Conservation (phyloP, 2,797 vertebrate species). For the Anomalospiza imberbis region DNA sequence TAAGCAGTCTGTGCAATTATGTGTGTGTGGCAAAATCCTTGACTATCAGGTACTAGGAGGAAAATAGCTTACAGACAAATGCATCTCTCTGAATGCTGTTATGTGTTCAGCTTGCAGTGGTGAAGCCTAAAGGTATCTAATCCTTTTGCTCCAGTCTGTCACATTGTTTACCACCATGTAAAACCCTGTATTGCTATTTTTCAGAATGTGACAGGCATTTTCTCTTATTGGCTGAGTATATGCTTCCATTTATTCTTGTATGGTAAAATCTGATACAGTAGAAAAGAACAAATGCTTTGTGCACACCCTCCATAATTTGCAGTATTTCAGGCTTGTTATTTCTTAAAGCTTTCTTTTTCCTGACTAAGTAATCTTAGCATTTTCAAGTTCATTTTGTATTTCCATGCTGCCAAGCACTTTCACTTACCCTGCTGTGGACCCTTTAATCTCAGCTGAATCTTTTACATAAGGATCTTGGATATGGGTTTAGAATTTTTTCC, state of each 20-base stretch:
- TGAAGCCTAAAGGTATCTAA: neutral
- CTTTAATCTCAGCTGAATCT: slow-evolving; percentile 28
- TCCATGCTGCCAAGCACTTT: neutral
- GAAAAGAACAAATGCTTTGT: neutral
- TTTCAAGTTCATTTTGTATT: slow-evolving; percentile 24
- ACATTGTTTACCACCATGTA: neutral
- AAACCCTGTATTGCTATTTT: neutral
- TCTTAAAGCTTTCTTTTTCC: neutral
- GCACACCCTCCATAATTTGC: neutral
- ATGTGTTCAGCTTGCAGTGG: neutral
- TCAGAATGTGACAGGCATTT: neutral
- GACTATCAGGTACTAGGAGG: slow-evolving; percentile 14
- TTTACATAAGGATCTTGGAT: neutral
- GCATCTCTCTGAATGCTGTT: neutral
- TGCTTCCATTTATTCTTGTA: neutral
- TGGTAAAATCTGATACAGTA: neutral
- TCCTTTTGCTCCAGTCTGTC: neutral
- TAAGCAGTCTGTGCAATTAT: neutral
- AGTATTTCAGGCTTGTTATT: neutral
- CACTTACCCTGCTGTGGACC: neutral
- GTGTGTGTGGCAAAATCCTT: neutral
- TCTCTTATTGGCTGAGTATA: neutral
- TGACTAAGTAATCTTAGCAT: neutral
- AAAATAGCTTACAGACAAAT: slow-evolving; percentile 18
- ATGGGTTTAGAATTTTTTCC: neutral